Evolutionary conservation across 2,113 vertebrate species (phyloP).

Genomic region (Ovis aries): DNA sequence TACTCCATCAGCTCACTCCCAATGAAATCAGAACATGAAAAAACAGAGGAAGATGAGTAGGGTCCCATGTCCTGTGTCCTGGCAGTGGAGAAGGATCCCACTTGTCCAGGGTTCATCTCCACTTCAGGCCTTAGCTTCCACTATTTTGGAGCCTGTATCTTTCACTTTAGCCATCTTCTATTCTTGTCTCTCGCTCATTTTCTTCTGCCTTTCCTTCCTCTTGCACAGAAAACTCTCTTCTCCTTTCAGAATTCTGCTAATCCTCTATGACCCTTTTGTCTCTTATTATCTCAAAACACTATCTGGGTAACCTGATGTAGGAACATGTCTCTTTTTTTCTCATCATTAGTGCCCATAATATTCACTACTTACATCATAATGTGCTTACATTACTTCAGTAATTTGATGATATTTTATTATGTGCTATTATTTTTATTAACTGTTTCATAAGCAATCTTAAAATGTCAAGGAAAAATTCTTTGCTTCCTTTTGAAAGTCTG

Average conservation of each 20-base stretch:
- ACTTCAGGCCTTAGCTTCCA: not conserved
- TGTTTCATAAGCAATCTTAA: not conserved
- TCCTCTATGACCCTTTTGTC: not conserved
- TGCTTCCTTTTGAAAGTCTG: not conserved
- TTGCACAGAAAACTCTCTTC: not conserved
- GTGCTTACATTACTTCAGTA: not conserved
- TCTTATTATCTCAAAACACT: not conserved
- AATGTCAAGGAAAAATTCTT: not conserved
- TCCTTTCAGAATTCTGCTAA: not conserved
- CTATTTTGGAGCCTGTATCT: not conserved
- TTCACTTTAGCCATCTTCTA: not conserved
- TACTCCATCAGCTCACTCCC: not conserved
- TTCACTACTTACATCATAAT: not conserved
- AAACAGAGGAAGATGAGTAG: not conserved
- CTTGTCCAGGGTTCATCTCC: accelerated
- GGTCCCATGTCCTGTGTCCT: accelerated
- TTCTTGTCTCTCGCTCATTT: not conserved
- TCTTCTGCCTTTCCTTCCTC: not conserved
- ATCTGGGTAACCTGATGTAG: not conserved
- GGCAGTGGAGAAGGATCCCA: not conserved
- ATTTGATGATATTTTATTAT: not conserved
- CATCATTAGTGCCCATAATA: not conserved
- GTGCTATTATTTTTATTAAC: not conserved
- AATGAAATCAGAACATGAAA: not conserved
- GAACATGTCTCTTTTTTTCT: not conserved